These are phyloP conservation scores for Drosophila vallismaia DNA, from an alignment of 2,888 invertebrate species.

Conservation along the genomic window DNA sequence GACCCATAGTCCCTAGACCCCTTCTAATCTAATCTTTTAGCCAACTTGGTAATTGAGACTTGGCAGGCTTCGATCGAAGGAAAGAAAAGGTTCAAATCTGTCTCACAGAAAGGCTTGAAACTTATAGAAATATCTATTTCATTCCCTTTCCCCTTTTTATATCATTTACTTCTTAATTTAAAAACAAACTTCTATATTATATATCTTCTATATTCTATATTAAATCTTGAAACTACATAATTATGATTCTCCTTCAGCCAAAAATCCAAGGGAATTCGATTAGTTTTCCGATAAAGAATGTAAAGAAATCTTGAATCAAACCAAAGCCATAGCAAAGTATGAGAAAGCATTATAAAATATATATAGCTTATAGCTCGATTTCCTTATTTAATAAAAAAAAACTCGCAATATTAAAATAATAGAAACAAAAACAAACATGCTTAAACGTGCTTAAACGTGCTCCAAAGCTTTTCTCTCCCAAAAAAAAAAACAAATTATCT, in stretches of 20 bases:
- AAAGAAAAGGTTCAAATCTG: not conserved
- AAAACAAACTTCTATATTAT: no score
- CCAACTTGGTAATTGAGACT: conserved; percentile 33
- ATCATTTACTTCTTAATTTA: not conserved
- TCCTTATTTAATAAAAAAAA: not conserved
- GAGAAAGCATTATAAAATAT: not conserved
- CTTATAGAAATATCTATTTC: not conserved
- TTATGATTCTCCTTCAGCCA: no score
- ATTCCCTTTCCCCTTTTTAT: not conserved
- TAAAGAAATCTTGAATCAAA: no score
- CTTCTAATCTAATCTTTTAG: conserved; percentile 18
- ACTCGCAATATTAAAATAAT: not conserved
- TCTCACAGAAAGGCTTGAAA: not conserved
- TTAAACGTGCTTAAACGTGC: not conserved
- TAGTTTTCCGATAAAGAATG: no score
- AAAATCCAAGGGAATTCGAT: no score
- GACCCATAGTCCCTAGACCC: not conserved
- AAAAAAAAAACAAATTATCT: not conserved
- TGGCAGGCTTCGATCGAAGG: conserved; percentile 62
- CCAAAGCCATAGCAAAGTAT: not conserved
- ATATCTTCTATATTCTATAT: no score
- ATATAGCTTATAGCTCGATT: not conserved
- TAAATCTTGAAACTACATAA: no score
- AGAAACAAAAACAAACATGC: not conserved
- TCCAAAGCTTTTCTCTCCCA: not conserved